Percentiles rank a stretch among this genome's conserved stretches.
phyloP scores from a whole-genome alignment of 2,113 vertebrate genomes.

The Accipiter cooperii region DNA sequence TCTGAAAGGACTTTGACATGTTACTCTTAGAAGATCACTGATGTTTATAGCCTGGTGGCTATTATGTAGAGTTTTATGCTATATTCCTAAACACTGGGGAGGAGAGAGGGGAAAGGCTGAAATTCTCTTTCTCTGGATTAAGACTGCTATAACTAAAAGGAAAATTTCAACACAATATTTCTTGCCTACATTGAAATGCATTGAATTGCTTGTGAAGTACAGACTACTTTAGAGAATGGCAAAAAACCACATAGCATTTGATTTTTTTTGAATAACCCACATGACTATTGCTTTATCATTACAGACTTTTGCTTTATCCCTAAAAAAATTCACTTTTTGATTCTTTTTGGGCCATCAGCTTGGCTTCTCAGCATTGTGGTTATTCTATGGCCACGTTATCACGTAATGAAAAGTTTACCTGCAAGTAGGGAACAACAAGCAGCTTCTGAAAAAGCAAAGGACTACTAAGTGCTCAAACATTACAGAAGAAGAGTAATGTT shows the following conservation, averaged over 20 bases:
- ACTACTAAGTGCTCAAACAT: background rate
- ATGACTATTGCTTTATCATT: background rate
- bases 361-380: background rate
- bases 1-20: background rate
- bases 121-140: background rate
- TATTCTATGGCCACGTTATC: background rate
- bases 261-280: background rate
- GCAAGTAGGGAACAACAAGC: background rate
- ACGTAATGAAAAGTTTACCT: background rate
- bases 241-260: fast-evolving
- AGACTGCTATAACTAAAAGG: background rate
- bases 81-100: background rate
- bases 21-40: background rate
- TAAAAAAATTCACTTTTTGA: background rate
- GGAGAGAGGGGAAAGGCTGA: background rate
- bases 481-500: background rate
- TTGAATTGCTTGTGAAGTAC: background rate
- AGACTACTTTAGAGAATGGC: background rate
- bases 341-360: background rate
- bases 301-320: background rate
- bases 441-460: background rate
- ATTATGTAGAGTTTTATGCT: background rate
- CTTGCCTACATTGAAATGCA: background rate
- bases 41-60: background rate
- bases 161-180: background rate